These are phyloP conservation scores for Knipowitschia caucasica DNA, from an alignment of 2,797 vertebrate genomes.

Conservation along the genomic window DNA sequence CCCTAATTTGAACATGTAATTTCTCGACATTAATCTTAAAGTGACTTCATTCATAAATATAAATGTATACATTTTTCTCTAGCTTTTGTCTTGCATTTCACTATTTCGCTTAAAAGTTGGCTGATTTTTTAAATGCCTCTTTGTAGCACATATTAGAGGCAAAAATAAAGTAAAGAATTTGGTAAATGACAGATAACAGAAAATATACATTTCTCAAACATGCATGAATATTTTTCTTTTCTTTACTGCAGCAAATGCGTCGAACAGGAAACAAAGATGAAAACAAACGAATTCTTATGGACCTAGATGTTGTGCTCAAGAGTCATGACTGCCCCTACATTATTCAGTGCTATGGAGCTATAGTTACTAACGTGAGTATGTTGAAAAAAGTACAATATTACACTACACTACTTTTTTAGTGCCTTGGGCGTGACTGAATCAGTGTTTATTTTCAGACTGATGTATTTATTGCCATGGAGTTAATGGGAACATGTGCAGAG, in stretches of 20 bases:
- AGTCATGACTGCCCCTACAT: conserved; percentile 96
- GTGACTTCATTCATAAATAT: no score
- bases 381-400: conserved; percentile 10
- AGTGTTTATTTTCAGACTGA: conserved; percentile 80
- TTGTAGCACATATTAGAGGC: no score
- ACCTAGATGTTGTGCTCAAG: conserved; percentile 92
- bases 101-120: no score
- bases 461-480: conserved; percentile 96
- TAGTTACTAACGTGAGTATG: conserved; percentile 88
- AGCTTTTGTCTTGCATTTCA: no score
- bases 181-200: no score
- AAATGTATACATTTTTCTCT: no score
- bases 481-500: conserved; percentile 95
- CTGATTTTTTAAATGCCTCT: no score
- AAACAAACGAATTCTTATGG: conserved; percentile 95
- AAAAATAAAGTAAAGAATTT: no score
- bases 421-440: neutral
- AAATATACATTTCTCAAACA: no score
- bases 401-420: neutral
- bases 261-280: conserved; percentile 94
- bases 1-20: no score
- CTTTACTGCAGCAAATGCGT: conserved; percentile 83
- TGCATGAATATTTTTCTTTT: neutral
- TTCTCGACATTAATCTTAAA: no score
- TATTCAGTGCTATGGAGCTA: conserved; percentile 94